Evolutionary conservation across 2,888 invertebrate genomes (phyloP).

Genomic region (Tanypteryx hageni): DNA sequence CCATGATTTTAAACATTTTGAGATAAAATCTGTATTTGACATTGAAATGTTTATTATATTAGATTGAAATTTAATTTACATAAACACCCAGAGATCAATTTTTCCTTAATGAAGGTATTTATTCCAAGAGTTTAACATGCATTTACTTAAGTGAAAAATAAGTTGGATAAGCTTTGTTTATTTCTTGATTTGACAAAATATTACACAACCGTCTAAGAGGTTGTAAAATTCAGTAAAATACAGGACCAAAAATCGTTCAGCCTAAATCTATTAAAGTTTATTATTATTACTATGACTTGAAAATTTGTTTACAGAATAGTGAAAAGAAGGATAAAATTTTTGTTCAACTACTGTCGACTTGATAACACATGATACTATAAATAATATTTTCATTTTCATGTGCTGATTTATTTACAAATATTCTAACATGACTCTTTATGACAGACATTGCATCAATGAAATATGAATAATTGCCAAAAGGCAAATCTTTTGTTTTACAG

Average conservation of each 20-base stretch:
- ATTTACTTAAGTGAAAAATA: no score
- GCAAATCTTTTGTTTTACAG: not conserved
- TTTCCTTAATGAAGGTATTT: no score
- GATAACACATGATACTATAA: conserved; percentile 31
- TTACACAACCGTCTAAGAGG: conserved; percentile 49
- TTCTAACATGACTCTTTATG: not conserved
- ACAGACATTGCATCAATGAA: not conserved
- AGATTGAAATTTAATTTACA: no score
- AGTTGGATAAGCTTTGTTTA: conserved; percentile 39
- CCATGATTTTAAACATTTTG: no score
- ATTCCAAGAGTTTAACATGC: no score
- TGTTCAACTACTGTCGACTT: not conserved
- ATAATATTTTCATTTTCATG: conserved; percentile 44
- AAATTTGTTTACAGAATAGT: not conserved
- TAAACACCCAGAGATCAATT: no score
- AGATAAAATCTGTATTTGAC: no score
- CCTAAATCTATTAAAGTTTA: not conserved
- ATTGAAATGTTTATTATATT: no score
- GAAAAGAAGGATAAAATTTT: conserved; percentile 35
- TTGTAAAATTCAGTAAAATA: conserved; percentile 57
- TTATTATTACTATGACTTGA: not conserved
- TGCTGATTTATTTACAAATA: conserved; percentile 59
- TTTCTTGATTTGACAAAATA: conserved; percentile 57
- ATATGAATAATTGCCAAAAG: not conserved
- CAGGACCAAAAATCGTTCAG: conserved; percentile 42